Evolutionary conservation across 2,797 vertebrate species (phyloP).

Genomic region (Amphiprion clarkii): DNA sequence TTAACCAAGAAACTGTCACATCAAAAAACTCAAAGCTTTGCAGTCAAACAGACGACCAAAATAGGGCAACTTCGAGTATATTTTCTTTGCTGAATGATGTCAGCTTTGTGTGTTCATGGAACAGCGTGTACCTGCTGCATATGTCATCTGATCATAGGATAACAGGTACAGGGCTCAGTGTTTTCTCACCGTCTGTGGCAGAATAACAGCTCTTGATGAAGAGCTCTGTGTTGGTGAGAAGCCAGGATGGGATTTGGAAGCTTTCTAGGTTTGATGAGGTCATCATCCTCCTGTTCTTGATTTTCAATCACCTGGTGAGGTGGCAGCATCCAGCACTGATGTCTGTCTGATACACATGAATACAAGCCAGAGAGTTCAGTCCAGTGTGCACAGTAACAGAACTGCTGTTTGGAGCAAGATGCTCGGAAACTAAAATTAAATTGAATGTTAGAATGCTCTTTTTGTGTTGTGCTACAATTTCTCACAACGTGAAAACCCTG

Average conservation of each 20-base stretch:
- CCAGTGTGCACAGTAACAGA: not conserved
- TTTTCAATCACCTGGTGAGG: conserved; percentile 50
- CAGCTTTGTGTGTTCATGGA: not conserved
- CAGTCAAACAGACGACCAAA: not conserved
- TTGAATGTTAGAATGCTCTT: too few species aligned
- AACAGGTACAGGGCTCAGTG: conserved; percentile 9
- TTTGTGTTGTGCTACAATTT: not conserved
- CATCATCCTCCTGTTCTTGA: conserved; percentile 42
- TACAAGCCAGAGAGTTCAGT: not conserved
- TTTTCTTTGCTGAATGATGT: not conserved
- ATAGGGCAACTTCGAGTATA: not conserved
- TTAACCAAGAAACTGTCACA: not conserved
- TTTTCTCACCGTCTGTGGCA: conserved; percentile 78
- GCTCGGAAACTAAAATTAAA: not conserved
- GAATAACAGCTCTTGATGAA: conserved; percentile 81
- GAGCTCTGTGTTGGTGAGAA: conserved; percentile 56
- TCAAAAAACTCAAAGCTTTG: too few species aligned
- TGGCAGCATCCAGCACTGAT: conserved; percentile 29
- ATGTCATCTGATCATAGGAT: not conserved
- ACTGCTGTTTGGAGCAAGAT: not conserved
- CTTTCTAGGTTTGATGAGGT: conserved; percentile 75
- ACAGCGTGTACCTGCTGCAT: not conserved
- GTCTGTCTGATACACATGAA: conserved; percentile 47
- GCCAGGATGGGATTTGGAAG: conserved; percentile 70
- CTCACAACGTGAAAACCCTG: not conserved